A percentile compares a stretch with the other conserved stretches of the same genome.
Conservation (phyloP, 2,797 vertebrate species). For the Notolepis coatsorum region DNA sequence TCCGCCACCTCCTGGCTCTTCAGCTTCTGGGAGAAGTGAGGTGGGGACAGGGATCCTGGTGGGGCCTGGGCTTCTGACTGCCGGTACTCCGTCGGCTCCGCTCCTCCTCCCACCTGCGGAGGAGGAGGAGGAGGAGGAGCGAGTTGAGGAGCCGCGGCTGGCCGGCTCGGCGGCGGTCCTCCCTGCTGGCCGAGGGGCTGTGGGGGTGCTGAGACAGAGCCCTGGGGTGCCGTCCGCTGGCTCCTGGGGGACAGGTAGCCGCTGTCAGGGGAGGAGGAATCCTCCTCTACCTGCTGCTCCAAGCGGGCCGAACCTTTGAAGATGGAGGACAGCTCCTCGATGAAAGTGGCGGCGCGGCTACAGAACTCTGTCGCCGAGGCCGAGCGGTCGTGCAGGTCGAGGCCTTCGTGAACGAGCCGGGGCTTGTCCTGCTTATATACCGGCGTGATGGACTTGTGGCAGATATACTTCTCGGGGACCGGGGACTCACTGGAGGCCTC, state of each 20-base stretch:
- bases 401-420: conserved; percentile 71
- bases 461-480: conserved; percentile 54
- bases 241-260: conserved; percentile 93
- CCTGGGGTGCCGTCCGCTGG: conserved; percentile 70
- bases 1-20: conserved; percentile 96
- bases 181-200: conserved; percentile 61
- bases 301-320: conserved; percentile 87
- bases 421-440: conserved; percentile 86
- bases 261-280: conserved; percentile 95
- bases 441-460: conserved; percentile 67
- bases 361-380: conserved; percentile 86
- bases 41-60: conserved; percentile 75
- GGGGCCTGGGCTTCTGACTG: conserved; percentile 35
- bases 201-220: conserved; percentile 53
- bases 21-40: conserved; percentile 93
- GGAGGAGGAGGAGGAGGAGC: no score
- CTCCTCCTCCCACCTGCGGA: not conserved
- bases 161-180: conserved; percentile 47
- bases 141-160: conserved; percentile 15
- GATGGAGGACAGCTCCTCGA: conserved; percentile 96
- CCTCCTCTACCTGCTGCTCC: conserved; percentile 85
- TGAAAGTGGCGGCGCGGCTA: conserved; percentile 92
- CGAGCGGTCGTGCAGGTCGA: conserved; percentile 74
- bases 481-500: conserved; percentile 46
- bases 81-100: conserved; percentile 29